Evolutionary conservation across 2,113 vertebrate species (phyloP).

Genomic region (Amblyornis subalaris): DNA sequence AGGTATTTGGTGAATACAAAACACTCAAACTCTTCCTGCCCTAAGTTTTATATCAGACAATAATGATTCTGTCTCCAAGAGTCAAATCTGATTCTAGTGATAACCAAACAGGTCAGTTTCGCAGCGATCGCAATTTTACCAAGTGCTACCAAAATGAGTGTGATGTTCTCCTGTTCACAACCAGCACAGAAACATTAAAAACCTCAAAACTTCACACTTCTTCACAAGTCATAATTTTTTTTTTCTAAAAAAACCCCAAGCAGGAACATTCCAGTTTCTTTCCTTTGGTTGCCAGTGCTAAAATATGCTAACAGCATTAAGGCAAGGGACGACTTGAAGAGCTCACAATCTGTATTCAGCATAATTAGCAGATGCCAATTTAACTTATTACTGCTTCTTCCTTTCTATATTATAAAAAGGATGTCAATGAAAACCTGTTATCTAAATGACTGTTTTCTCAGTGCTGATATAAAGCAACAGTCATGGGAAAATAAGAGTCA

Average conservation of each 20-base stretch:
- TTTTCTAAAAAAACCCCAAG: not conserved
- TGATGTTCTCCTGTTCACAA: not conserved
- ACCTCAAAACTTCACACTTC: not conserved
- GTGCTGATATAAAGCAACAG: slow-evolving; percentile 38
- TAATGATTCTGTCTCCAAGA: not conserved
- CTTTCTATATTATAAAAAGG: slow-evolving; percentile 43
- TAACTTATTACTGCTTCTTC: slow-evolving; percentile 63
- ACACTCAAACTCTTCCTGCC: not conserved
- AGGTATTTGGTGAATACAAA: not conserved
- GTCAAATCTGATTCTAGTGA: not conserved
- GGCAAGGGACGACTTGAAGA: slow-evolving; percentile 60
- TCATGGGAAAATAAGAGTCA: slow-evolving; percentile 22
- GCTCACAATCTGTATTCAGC: slow-evolving; percentile 64
- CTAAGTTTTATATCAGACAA: not conserved
- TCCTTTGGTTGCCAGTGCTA: slow-evolving; percentile 60
- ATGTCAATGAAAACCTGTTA: slow-evolving; percentile 50
- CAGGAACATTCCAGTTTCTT: slow-evolving; percentile 53
- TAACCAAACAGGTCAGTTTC: not conserved
- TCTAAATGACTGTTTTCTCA: slow-evolving; percentile 50
- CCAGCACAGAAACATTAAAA: not conserved
- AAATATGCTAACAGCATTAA: slow-evolving; percentile 69
- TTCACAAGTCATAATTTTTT: not conserved
- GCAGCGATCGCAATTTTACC: not conserved
- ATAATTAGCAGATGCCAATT: slow-evolving; percentile 71
- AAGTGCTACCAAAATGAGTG: not conserved